Base-by-base conservation (phyloP, 1,140 invertebrate species). In the Nautilus pompilius region DNA sequence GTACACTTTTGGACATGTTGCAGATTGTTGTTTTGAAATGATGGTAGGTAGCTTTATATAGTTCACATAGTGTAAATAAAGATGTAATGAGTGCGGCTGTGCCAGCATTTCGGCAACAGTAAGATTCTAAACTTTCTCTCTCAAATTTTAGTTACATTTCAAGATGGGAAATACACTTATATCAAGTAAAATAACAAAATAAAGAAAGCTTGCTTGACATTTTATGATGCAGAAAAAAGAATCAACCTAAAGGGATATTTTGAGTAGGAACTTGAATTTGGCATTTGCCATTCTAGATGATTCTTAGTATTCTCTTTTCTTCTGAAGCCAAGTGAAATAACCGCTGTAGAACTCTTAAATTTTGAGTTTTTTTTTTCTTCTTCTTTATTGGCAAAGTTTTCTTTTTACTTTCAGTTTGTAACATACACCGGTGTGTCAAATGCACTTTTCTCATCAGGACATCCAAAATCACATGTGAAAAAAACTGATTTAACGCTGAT, bases 391-490 rank as follows among this genome's bases (percentile, higher is more conserved):
- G n/a, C n/a, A n/a, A n/a, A n/a, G n/a, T 46, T 56, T 51, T 15
- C 36, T 30, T 54, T 55, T 51, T 17, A 2, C 20, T 74, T 69
- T 45, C 67, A 78, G 76, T 54, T 62, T 49, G 69, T 71, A 22
- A 75, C 59, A 17, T 78, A 73, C 62, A 73, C 71, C 26, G 76
- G 74, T 10, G 69, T 63, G 36, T 76, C 72, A 2, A 68, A 72
- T 57, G 71, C 61, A 54, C 54, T 78, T 33, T 72, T 75, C 56
- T 78, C 76, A 3, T 73, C 71, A 20, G 74, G 74, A 10, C 64
- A 72, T 57, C 76, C 76, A 2, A 71, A 76, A 41, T 71, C 61
- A 28, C 71, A 73, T 61, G 66, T 69, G 32, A 78, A 78, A 46
- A 58, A 58, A n/a, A 65, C 73, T 34, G 49, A 34, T 2, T 73